Percentiles rank a stretch among this genome's conserved stretches.
Conservation (phyloP, 2,888 invertebrate genomes). For the Cephus runcator region DNA sequence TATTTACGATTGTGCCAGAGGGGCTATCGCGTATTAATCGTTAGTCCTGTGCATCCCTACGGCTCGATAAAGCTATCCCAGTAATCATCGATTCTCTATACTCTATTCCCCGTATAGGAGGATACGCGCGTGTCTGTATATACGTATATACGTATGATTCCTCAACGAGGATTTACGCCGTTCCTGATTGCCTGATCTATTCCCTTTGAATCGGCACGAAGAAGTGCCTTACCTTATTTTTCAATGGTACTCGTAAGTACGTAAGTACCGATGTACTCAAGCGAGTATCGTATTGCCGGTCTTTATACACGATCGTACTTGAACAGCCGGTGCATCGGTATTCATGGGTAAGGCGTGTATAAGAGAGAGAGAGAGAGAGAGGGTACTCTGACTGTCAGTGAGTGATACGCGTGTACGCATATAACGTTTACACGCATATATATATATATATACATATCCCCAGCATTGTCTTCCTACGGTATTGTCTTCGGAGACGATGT, state of each 20-base stretch:
- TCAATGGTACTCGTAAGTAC: not conserved
- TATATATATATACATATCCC: not conserved
- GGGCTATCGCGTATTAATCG: not conserved
- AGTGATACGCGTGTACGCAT: not conserved
- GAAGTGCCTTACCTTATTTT: not conserved
- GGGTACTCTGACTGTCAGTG: not conserved
- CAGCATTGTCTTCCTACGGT: slow-evolving; percentile 23
- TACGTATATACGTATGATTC: not conserved
- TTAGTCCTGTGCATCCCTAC: slow-evolving; percentile 4
- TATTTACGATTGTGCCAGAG: slow-evolving; percentile 18
- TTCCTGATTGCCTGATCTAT: not conserved
- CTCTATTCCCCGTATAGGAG: not conserved
- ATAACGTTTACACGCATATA: not conserved
- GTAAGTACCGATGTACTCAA: not conserved
- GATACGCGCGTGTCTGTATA: not conserved
- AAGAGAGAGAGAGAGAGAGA: not conserved
- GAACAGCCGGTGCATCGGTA: not conserved
- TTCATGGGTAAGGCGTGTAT: not conserved
- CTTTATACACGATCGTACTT: not conserved
- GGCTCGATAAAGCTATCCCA: slow-evolving; percentile 27
- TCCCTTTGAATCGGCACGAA: not conserved
- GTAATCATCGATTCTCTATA: slow-evolving; percentile 19
- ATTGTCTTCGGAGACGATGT: slow-evolving; percentile 40
- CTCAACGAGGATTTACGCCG: not conserved
- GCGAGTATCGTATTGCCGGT: not conserved